phyloP scores from a whole-genome alignment of 2,888 invertebrate species.

The Chrysolina haemoptera region DNA sequence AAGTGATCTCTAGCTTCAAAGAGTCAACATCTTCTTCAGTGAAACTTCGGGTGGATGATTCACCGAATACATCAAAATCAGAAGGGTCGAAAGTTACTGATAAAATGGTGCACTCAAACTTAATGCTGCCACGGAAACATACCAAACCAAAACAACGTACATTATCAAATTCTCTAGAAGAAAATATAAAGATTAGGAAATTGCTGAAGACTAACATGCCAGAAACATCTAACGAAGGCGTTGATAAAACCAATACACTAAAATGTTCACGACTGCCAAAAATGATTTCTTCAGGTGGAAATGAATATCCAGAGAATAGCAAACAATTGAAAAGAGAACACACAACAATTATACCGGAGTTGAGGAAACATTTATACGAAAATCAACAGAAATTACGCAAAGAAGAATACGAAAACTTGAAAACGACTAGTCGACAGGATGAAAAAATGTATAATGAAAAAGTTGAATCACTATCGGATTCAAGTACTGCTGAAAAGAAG shows the following conservation, averaged over 20 bases:
- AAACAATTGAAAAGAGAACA: neutral
- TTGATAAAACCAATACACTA: neutral
- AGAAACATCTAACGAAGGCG: neutral
- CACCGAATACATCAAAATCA: neutral
- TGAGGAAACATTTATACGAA: neutral
- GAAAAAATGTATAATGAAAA: neutral
- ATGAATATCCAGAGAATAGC: neutral
- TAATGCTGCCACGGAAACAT: neutral
- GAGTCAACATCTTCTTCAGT: neutral
- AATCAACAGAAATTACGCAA: neutral
- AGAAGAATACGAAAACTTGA: neutral
- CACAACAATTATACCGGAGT: constrained; percentile 1
- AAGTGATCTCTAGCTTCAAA: neutral
- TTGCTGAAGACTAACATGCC: neutral
- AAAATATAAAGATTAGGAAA: constrained; percentile 7
- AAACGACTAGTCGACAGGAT: neutral
- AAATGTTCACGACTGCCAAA: neutral
- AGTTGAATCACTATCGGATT: neutral
- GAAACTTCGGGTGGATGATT: neutral
- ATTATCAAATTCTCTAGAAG: neutral
- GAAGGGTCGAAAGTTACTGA: neutral
- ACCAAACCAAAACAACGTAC: neutral
- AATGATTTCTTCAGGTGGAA: neutral
- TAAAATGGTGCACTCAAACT: neutral
- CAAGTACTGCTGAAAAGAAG: neutral